Base-by-base conservation (phyloP, 2,888 invertebrate species). In the Lepidocyrtoides sp. region DNA sequence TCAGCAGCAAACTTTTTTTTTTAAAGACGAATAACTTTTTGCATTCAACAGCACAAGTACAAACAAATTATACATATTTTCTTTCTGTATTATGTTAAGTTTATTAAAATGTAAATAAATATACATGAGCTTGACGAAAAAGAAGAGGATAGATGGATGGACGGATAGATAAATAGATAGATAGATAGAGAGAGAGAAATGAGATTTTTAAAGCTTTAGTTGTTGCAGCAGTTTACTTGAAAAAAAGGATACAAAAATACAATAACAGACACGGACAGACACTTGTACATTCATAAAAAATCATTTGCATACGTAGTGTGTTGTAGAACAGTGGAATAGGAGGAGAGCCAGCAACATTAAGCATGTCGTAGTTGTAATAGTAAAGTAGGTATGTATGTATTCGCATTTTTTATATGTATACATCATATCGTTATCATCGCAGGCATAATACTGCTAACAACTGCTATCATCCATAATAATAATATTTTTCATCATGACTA, bases 61-160 rank as follows among this genome's bases (percentile, higher is more conserved):
- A 36, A 69, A 69, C 66, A 69, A 23, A 69, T 32, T 69, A 23
- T 14, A 63, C 60, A 63, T 14, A 69, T 69, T 36, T n/a, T 69
- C 66, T 69, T 32, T 75, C 23, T 75, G 75, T 23, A 75, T 75
- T 75, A 75, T 75, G 75, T 75, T 75, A 75, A 75, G 44, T 75
- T 75, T 75, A 75, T 75, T 75, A 79, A 57, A 79, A 79, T n/a
- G 79, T 79, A 79, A 79, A 79, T 79, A 79, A 79, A 79, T 79
- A 79, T 51, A 54, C 75, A 75, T 75, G 75, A 75, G 75, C 75
- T 48, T 75, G 75, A 48, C 29, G 75, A 75, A 23, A 48, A 75
- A 20, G 44, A 48, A 23, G 54, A 79, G 32, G 54, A 51, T 12
- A 29, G 32, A 14, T 51, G 26, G 77, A 77, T 51, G 48, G 51